Percentiles rank a stretch among this genome's conserved stretches.
These are phyloP conservation scores for Parauchenoglanis punctatus DNA, from an alignment of 2,797 vertebrate species.

Conservation along the genomic window DNA sequence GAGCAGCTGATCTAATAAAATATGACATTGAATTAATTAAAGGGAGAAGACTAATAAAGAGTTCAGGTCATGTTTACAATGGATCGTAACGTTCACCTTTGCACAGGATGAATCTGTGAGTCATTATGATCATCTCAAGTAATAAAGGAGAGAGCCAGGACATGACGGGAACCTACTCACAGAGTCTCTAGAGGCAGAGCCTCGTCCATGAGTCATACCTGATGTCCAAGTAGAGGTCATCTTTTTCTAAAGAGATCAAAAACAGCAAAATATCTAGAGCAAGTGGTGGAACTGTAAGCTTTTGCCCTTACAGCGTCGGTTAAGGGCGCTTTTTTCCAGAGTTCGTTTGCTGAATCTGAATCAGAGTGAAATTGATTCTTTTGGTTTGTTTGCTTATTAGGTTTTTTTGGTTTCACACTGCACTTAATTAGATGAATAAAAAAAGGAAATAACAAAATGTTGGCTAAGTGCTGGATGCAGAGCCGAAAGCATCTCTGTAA, in stretches of 20 bases:
- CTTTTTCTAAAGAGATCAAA: background rate
- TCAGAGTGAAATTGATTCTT: background rate
- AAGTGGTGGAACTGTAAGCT: background rate
- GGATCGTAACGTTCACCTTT: background rate
- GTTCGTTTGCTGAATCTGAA: background rate
- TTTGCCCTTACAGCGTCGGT: background rate
- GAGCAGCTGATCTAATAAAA: conserved; percentile 32
- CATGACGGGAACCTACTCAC: background rate
- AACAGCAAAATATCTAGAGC: background rate
- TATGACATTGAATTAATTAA: conserved; percentile 40
- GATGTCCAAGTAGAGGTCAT: background rate
- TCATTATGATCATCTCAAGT: background rate
- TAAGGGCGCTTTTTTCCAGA: background rate
- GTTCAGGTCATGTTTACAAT: conserved; percentile 43
- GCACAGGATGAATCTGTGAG: conserved; percentile 4
- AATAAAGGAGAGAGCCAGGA: background rate
- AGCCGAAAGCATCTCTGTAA: background rate
- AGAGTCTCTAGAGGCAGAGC: background rate
- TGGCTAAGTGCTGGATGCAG: background rate
- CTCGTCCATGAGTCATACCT: background rate
- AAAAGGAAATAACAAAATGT: too few species aligned
- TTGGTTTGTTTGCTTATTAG: background rate
- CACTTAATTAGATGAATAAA: background rate
- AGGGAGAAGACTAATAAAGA: conserved; percentile 4
- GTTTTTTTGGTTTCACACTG: too few species aligned